A percentile compares a stretch with the other conserved stretches of the same genome.
phyloP scores from a whole-genome alignment of 1,140 invertebrate species.

The Sitophilus oryzae region DNA sequence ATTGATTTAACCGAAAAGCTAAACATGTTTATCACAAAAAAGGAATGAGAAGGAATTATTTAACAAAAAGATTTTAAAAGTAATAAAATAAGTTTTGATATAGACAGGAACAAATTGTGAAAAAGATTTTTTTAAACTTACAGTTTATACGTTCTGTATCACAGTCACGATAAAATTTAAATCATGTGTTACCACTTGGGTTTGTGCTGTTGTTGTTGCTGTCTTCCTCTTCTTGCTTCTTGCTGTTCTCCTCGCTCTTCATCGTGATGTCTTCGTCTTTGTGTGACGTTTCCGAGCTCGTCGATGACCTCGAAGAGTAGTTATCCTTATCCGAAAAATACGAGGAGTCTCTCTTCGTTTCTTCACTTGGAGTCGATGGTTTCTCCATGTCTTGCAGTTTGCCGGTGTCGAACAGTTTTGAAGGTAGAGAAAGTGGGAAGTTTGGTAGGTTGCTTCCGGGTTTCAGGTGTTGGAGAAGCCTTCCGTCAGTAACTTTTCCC shows the following conservation, averaged over 20 bases:
- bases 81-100: no score
- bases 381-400: slow-evolving; percentile 50
- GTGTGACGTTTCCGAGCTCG: slow-evolving; percentile 45
- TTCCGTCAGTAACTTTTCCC: slow-evolving; percentile 72
- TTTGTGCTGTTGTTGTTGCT: slow-evolving; percentile 33
- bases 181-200: slow-evolving; percentile 25
- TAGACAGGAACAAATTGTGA: no score
- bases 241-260: slow-evolving; percentile 20
- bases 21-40: no score
- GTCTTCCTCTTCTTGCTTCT: slow-evolving; percentile 27
- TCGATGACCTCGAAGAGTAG: slow-evolving; percentile 51
- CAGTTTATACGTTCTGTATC: no score
- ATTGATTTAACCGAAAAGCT: no score
- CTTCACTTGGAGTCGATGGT: slow-evolving; percentile 28
- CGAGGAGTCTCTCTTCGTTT: slow-evolving; percentile 47
- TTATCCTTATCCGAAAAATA: slow-evolving; percentile 55
- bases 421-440: slow-evolving; percentile 35
- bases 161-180: slow-evolving; percentile 9
- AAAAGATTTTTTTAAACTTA: no score
- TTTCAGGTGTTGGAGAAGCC: slow-evolving; percentile 39
- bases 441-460: slow-evolving; percentile 32
- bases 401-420: slow-evolving; percentile 44
- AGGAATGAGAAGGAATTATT: no score
- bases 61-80: no score
- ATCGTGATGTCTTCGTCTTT: slow-evolving; percentile 37